Conservation (phyloP, 1,140 invertebrate genomes). For the Macrotrachela quadricornifera region DNA sequence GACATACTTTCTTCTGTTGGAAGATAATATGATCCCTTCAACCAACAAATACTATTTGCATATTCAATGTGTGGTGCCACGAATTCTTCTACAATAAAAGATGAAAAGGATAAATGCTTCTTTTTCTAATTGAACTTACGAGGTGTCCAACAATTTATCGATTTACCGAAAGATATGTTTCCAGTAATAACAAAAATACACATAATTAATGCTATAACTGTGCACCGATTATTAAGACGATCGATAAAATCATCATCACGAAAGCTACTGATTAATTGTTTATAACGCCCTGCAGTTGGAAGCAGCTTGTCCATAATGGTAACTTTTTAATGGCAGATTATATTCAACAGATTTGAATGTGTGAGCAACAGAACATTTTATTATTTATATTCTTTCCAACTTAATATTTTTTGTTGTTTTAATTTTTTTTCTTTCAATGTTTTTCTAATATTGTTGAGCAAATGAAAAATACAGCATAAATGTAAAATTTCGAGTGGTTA, state of each 20-base stretch:
- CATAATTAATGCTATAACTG: slow-evolving; percentile 54
- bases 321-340: no score
- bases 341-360: no score
- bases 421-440: no score
- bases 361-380: no score
- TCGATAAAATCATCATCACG: slow-evolving; percentile 18
- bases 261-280: not conserved
- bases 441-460: no score
- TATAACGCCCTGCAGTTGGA: no score
- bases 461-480: no score
- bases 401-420: no score
- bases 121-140: not conserved
- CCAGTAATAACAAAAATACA: slow-evolving; percentile 64
- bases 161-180: slow-evolving; percentile 69
- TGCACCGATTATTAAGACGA: slow-evolving; percentile 12
- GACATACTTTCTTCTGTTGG: slow-evolving; percentile 26
- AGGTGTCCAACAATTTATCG: slow-evolving; percentile 49
- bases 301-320: no score
- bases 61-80: slow-evolving; percentile 20
- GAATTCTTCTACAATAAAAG: slow-evolving; percentile 25
- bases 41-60: slow-evolving; percentile 62
- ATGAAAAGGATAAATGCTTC: not conserved
- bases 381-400: no score
- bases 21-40: slow-evolving; percentile 32
- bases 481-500: no score